These are phyloP conservation scores for Medauroidea extradentata DNA, from an alignment of 1,140 invertebrate genomes.

Conservation along the genomic window DNA sequence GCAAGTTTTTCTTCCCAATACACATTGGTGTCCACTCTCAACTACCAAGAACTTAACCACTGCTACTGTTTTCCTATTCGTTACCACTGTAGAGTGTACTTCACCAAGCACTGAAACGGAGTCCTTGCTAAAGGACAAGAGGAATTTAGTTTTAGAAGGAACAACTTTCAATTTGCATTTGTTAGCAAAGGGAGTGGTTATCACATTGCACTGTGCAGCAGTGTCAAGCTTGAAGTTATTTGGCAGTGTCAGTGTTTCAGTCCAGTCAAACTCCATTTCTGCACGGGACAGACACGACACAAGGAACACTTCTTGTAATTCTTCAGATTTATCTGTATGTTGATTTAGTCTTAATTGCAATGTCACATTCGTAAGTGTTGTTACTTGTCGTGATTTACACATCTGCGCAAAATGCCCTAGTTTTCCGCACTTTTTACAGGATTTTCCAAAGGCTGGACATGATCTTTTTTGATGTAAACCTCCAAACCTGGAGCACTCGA, in stretches of 20 bases:
- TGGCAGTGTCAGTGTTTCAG: not conserved
- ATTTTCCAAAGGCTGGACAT: not conserved
- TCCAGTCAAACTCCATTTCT: not conserved
- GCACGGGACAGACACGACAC: too few species aligned
- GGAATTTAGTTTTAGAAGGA: not conserved
- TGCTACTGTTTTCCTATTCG: not conserved
- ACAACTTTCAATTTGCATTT: not conserved
- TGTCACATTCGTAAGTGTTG: too few species aligned
- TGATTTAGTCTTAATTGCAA: too few species aligned
- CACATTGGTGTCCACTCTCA: not conserved
- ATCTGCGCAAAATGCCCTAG: slow-evolving; percentile 3
- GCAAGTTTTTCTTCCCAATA: too few species aligned
- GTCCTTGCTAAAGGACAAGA: not conserved
- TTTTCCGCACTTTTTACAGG: not conserved
- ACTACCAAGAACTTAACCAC: not conserved
- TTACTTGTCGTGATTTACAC: not conserved
- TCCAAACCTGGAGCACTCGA: not conserved
- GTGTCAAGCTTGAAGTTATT: not conserved
- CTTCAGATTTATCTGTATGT: too few species aligned
- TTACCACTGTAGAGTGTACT: not conserved
- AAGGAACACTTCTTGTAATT: too few species aligned
- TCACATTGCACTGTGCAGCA: not conserved
- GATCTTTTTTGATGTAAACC: not conserved
- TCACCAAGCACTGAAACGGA: not conserved
- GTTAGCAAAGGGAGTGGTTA: not conserved